These are phyloP conservation scores for Erythrocercus mccallii DNA, from an alignment of 2,113 vertebrate species.

Conservation along the genomic window DNA sequence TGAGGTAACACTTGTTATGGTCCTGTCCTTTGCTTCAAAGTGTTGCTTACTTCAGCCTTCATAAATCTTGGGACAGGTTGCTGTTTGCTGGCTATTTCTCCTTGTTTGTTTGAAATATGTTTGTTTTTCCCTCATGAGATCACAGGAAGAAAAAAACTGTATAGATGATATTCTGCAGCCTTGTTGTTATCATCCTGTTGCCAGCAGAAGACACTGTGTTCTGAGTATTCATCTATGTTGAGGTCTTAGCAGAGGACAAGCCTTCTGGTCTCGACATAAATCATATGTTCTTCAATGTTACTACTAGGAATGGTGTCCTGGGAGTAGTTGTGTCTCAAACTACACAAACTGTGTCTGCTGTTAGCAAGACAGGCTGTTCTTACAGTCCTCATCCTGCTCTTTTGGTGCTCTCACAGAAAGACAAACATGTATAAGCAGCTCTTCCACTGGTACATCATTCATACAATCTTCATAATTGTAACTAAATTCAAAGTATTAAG, in stretches of 20 bases:
- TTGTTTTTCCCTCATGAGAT: not conserved
- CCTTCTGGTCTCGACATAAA: not conserved
- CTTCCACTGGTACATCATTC: not conserved
- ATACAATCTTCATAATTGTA: not conserved
- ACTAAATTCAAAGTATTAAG: not conserved
- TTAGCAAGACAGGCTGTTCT: not conserved
- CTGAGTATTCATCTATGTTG: not conserved
- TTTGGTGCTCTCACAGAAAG: not conserved
- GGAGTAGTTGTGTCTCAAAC: not conserved
- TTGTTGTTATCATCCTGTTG: rapidly evolving
- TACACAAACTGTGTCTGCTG: not conserved
- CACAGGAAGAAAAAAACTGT: not conserved
- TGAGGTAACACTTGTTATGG: not conserved
- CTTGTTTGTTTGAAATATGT: not conserved
- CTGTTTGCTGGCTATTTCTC: not conserved
- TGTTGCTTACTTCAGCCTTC: not conserved
- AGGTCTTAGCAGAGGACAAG: not conserved
- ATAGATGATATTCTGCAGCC: not conserved
- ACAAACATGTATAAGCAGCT: rapidly evolving
- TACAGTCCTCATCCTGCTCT: not conserved
- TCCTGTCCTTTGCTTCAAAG: not conserved
- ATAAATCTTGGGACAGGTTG: not conserved
- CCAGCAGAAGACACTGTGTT: not conserved
- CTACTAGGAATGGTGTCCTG: not conserved
- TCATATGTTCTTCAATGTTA: not conserved